Percentiles rank a stretch among this genome's conserved stretches.
phyloP scores from a whole-genome alignment of 30 jellyfish, hydroid and myxozoan genomes.

The Turritopsis rubra region DNA sequence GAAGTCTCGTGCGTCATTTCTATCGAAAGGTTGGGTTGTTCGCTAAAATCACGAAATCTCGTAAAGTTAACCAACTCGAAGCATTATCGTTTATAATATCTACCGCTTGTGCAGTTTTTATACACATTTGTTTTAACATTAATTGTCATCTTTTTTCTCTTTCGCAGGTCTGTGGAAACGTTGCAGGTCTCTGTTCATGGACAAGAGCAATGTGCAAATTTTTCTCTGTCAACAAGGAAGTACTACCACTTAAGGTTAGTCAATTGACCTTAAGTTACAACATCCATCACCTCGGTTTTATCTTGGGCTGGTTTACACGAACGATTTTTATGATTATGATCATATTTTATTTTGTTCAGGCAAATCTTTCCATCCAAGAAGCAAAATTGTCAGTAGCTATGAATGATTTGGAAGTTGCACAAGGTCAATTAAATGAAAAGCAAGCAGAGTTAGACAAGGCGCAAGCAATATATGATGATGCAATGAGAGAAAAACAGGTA shows the following conservation, averaged over 20 bases:
- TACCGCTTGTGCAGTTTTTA: not conserved
- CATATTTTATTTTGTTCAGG: slow-evolving; percentile 23
- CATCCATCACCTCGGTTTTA: too few species aligned
- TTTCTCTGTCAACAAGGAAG: slow-evolving; percentile 72
- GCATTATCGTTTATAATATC: not conserved
- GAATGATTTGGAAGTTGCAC: slow-evolving; percentile 63
- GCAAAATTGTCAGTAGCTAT: slow-evolving; percentile 62
- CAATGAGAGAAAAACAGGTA: slow-evolving; percentile 86
- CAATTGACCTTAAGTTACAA: too few species aligned
- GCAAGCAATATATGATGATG: slow-evolving; percentile 66
- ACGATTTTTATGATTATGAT: too few species aligned
- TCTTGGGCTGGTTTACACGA: too few species aligned
- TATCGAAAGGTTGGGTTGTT: too few species aligned
- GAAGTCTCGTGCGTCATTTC: too few species aligned
- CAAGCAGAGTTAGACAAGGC: slow-evolving; percentile 67
- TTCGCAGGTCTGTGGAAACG: slow-evolving; percentile 39
- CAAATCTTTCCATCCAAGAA: slow-evolving; percentile 69
- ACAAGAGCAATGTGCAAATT: slow-evolving; percentile 79
- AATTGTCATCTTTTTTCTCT: not conserved
- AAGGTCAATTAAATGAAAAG: slow-evolving; percentile 55
- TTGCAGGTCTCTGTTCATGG: slow-evolving; percentile 85
- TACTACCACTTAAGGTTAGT: slow-evolving; percentile 38
- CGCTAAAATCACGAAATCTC: too few species aligned
- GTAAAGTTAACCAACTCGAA: too few species aligned
- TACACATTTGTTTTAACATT: too few species aligned